A percentile compares a stretch with the other conserved stretches of the same genome.
Conservation (phyloP, 2,888 invertebrate species). For the Miltochrista miniata region DNA sequence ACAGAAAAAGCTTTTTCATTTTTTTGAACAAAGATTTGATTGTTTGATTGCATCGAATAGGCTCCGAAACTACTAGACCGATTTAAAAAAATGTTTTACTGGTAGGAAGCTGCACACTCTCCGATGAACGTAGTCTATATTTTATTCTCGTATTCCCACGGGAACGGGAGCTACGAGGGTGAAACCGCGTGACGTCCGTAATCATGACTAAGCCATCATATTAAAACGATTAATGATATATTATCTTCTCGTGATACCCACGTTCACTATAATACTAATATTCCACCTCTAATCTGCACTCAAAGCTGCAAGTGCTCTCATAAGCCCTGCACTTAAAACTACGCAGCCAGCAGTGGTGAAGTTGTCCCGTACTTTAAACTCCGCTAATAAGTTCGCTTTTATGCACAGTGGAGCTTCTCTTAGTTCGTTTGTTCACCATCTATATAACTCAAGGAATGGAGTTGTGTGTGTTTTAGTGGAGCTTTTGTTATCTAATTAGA, state of each 20-base stretch:
- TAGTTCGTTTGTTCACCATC: constrained; percentile 8
- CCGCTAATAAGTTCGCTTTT: constrained; percentile 34
- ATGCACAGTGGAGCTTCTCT: constrained; percentile 28
- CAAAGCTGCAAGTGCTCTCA: constrained; percentile 5
- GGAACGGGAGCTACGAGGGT: too few relatives aligned
- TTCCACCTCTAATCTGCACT: constrained; percentile 2
- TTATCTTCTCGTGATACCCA: not conserved
- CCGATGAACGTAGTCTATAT: too few relatives aligned
- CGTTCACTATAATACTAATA: not conserved
- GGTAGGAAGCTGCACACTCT: too few relatives aligned
- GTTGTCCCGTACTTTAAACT: constrained; percentile 30
- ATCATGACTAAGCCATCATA: too few relatives aligned
- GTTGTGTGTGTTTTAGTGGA: not conserved
- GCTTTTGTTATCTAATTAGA: not conserved
- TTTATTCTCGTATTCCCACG: too few relatives aligned
- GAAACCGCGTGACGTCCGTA: too few relatives aligned
- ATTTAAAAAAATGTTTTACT: too few relatives aligned
- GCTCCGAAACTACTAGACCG: too few relatives aligned
- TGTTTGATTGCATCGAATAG: too few relatives aligned
- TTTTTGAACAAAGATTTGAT: too few relatives aligned
- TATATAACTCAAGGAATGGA: constrained; percentile 8
- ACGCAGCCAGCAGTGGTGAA: constrained; percentile 23
- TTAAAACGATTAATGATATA: not conserved
- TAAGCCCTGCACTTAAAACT: constrained; percentile 27
- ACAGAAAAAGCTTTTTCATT: too few relatives aligned